Evolutionary conservation across 2,113 vertebrate genomes (phyloP).

Genomic region (Numida meleagris): DNA sequence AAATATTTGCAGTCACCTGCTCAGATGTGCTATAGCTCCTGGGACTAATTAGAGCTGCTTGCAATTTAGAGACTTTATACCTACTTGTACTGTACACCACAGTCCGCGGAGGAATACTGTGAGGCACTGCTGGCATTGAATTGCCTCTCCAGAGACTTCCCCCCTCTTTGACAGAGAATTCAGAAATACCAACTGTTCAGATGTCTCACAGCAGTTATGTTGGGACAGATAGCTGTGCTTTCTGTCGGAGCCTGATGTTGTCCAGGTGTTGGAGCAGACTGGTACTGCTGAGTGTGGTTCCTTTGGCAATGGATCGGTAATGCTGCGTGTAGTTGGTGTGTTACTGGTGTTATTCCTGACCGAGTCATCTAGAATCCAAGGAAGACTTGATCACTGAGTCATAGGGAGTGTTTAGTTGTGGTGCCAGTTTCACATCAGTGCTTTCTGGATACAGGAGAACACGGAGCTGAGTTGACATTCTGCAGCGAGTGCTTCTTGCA

Average conservation of each 20-base stretch:
- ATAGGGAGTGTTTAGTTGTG: background rate
- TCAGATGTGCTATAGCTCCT: background rate
- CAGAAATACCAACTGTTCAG: background rate
- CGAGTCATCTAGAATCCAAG: background rate
- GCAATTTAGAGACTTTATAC: background rate
- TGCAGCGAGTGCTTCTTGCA: background rate
- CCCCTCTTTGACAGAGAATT: background rate
- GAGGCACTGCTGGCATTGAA: background rate
- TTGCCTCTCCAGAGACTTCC: background rate
- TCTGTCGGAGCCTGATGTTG: background rate
- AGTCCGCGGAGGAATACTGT: background rate
- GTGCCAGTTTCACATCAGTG: background rate
- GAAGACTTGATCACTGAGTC: background rate
- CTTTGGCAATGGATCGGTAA: background rate
- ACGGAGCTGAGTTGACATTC: background rate
- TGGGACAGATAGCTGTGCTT: background rate
- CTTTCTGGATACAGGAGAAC: background rate
- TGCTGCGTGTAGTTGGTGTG: background rate
- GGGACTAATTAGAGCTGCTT: background rate
- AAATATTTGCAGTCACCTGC: background rate
- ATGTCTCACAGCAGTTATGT: background rate
- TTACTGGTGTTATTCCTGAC: background rate
- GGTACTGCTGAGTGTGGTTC: background rate
- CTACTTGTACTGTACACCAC: background rate
- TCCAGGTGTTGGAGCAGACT: background rate